Base-by-base conservation (phyloP, 2,888 invertebrate species). In the Lottia scabra region DNA sequence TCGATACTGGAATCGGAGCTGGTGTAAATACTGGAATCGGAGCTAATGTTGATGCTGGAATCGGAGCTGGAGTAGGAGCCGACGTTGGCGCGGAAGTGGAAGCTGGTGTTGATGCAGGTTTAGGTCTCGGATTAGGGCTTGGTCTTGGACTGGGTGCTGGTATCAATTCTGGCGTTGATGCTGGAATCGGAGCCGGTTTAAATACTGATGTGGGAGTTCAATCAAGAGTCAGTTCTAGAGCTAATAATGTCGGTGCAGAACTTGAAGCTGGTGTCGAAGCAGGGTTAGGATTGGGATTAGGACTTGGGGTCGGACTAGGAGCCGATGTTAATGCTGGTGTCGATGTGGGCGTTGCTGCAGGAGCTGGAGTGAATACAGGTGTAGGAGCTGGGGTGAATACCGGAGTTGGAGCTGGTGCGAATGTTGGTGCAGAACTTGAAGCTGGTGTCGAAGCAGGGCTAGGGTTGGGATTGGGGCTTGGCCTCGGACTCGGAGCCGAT, bases 231-330 rank as follows among this genome's bases (percentile, higher is more conserved):
- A 65, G 71, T 27, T 45, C 56, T n/a, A 10, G 16, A 15, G 19
- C 66, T 62, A 62, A 71, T 62, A 23, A 56, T 71, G n/a, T n/a
- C n/a, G n/a, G n/a, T n/a, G n/a, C n/a, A n/a, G 43, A 66, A 71
- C 23, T 56, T 66, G 45, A 66, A 65, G 8, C 15, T 71, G 45
- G 65, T 23, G 43, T 43, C 66, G 66, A 66, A 66, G 38, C 63
- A 63, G 65, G 62, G 23, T 1, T 65, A 71, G 48, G 71, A 66
- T 2, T 30, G 10, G 15, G 13, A 56, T 2, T 71, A 65, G 19
- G 71, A 71, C 44, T 66, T 71, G 19, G 48, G 10, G 46, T 16
- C 19, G 56, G 48, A 30, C 56, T 16, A 38, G 63, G 13, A 48
- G 62, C 13, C 2, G 27, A 64, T 27, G 70, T 63, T 15, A 16